Evolutionary conservation across 2,888 invertebrate species (phyloP), one percentile per base, ranked within the genome.

Genomic region (Serripes groenlandicus): DNA sequence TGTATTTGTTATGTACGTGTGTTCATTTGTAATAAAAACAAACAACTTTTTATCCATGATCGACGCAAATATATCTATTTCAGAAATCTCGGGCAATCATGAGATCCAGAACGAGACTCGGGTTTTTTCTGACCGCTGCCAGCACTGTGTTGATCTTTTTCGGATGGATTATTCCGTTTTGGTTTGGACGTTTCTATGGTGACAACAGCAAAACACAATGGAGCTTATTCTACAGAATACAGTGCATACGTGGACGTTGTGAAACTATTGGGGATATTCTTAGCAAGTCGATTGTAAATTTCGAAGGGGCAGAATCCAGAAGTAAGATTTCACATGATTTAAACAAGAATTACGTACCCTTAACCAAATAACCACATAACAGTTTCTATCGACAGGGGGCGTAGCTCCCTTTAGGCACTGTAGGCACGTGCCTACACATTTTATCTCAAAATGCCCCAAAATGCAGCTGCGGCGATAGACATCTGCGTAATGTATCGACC

Each of bases 151-250:
- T 74, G 0, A 34, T 81, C 21, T 64, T 81, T 34, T 52, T 77
- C 54, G 85, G 81, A n/a, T 85, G 85, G 85, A 26, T 85, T 1
- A 81, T 81, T 35, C 85, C 85, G 21, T 85, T 79, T 32, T 85
- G 85, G 85, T 81, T 85, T 56, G 85, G 79, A 18, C 75, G 85
- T 34, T 76, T 68, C 26, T 81, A 85, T 30, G 74, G 70, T 23
- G 52, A 52, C 32, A 66, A 52, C 28, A 78, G 76, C 21, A 85
- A 85, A 76, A 81, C 64, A 71, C 79, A 85, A 74, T 85, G 85
- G 85, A 78, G 79, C 5, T 49, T 85, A 26, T 85, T 85, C 58
- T 85, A 85, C 42, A 49, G 69, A 28, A 81, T 81, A 30, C 23
- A 42, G 0, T 85, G 85, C 71, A 32, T 54, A 35, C 60, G 58